phyloP scores from a whole-genome alignment of 2,113 vertebrate genomes.

The Tetrax tetrax region DNA sequence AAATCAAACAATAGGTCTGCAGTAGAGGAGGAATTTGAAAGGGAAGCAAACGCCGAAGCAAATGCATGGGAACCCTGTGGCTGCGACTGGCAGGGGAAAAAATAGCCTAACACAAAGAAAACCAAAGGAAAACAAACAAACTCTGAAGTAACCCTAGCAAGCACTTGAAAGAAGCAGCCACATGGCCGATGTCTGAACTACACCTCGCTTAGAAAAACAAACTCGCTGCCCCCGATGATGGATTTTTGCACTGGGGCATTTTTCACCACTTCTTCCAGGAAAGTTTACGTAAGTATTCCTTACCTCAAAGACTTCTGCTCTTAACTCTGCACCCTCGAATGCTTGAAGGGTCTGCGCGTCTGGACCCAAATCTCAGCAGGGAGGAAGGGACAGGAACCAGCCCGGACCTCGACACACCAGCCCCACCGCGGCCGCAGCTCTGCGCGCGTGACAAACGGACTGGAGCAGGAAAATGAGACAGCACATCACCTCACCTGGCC shows the following conservation, averaged over 20 bases:
- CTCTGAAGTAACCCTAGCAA: not conserved
- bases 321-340: rapidly evolving
- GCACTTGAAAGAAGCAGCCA: not conserved
- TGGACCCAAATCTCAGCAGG: no score
- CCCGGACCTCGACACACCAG: not conserved
- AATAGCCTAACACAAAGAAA: not conserved
- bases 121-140: not conserved
- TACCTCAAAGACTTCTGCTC: not conserved
- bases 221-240: rapidly evolving
- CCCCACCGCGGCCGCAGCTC: not conserved
- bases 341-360: no score
- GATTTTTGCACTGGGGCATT: not conserved
- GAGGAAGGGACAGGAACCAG: not conserved
- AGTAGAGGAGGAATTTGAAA: not conserved
- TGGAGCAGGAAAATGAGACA: not conserved
- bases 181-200: not conserved
- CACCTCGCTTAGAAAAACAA: not conserved
- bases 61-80: constrained; percentile 12
- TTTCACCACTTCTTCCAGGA: not conserved
- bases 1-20: constrained; percentile 1
- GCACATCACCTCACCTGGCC: not conserved
- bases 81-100: not conserved
- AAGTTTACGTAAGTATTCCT: not conserved
- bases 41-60: not conserved
- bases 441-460: not conserved